Base-by-base conservation (phyloP, 2,113 vertebrate genomes). In the Dicaeum eximium region DNA sequence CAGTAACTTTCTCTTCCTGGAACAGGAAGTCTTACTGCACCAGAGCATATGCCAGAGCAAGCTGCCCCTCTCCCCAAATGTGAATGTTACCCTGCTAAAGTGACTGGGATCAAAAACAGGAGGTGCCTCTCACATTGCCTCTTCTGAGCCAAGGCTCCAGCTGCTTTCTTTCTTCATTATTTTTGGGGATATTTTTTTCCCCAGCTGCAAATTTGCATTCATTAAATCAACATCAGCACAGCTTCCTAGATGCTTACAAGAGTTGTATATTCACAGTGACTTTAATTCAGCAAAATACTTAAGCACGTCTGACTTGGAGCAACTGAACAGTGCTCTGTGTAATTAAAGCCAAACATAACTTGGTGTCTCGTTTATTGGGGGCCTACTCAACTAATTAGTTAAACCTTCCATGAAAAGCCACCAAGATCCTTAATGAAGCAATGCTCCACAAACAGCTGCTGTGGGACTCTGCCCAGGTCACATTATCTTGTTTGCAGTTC, bases 401-500 rank as follows among this genome's bases (percentile, higher is more conserved):
- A 92, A 92, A 86, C 89, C 90, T 84, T 90, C 79, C 75, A 86
- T 44, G 12, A 86, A 81, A 96, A 95, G 74, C 71, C 48, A 67
- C 60, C 24, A 48, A 78, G 87, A 86, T 83, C 69, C 75, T 94
- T 78, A 80, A 80, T 88, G 86, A 95, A 94, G 90, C 82, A 77
- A 33, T 8, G 30, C 40, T 64, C 47, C 15, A 23, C 35, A 38
- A 71, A 53, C 95, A 97, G 95, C 93, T 97, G 95, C 35, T 65
- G 72, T 77, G 48, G 84, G 82, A 33, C 93, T 91, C 85, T 95
- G 82, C 90, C 86, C 88, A 81, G 90, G 88, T 96, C 92, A 92
- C 77, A 90, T 96, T 94, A 95, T 96, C 96, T 92, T 94, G 90
- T 96, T 97, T 93, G 95, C 93, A 97, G 92, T 92, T 93, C 58